Base-by-base conservation (phyloP, 1,140 invertebrate species). In the Fopius arisanus region DNA sequence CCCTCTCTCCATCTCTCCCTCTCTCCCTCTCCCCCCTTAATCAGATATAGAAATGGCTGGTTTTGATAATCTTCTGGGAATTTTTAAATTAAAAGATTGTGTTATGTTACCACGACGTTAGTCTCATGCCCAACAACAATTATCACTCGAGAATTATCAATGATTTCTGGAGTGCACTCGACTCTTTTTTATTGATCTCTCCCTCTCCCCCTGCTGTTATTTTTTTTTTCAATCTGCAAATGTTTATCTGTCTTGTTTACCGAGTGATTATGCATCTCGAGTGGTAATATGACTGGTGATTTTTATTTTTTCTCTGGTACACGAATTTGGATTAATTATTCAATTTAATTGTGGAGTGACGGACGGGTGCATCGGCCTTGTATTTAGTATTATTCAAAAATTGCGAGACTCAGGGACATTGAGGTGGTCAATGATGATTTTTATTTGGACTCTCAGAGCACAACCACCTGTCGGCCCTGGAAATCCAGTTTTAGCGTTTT, bases 101-200 rank as follows among this genome's bases (percentile, higher is more conserved):
- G n/a, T n/a, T n/a, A n/a, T n/a, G n/a, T n/a, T n/a, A n/a, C n/a
- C n/a, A n/a, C n/a, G n/a, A n/a, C n/a, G n/a, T n/a, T n/a, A n/a
- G n/a, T n/a, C n/a, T n/a, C n/a, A n/a, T n/a, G 14, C 43, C 43
- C 54, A 62, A n/a, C 54, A 65, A 65, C 62, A 31, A 65, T 65
- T 65, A 33, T 62, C 28, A 33, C 29, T 33, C 28, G 28, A 65
- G 29, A 4, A 65, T 65, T 65, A 65, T 65, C 62, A 65, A 65
- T 29, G 16, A 65, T 33, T 65, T 59, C 54, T 59, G 23, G 23
- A 59, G 54, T 51, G n/a, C 43, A 51, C 19, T 51, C 43, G n/a
- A 5, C 54, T 59, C 54, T 59, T 59, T n/a, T 26, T 28, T 65
- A 65, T 31, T 65, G 26, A 33, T 65, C 62, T 29, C 28, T 65